Conservation (phyloP, 2,797 vertebrate genomes). For the Anguilla anguilla region DNA sequence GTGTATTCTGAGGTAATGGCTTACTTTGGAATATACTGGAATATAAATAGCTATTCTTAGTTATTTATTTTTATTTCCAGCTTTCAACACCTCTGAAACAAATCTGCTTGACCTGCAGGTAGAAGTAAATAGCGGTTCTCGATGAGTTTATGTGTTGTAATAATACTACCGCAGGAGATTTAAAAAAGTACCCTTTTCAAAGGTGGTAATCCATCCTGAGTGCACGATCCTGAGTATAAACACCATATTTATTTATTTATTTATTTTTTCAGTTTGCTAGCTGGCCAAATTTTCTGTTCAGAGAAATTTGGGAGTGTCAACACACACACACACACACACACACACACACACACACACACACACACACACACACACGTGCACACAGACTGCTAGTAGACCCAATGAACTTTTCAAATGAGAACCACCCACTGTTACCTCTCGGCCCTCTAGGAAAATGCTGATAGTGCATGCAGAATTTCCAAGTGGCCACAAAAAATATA, state of each 20-base stretch:
- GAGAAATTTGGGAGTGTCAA: neutral
- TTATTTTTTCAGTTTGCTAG: neutral
- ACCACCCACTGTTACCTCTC: neutral
- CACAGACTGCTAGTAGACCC: neutral
- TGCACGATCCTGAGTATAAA: neutral
- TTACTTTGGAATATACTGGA: constrained; percentile 58
- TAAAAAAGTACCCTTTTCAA: neutral
- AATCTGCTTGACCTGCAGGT: constrained; percentile 58
- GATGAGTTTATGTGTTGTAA: neutral
- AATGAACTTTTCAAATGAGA: neutral
- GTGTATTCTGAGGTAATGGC: constrained; percentile 55
- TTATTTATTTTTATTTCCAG: neutral
- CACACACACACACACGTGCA: neutral
- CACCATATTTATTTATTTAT: neutral
- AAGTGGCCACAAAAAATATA: neutral
- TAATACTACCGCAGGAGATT: neutral
- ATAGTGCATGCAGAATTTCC: neutral
- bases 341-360: neutral
- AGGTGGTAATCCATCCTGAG: neutral
- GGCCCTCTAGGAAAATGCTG: neutral
- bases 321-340: neutral
- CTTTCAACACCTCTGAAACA: constrained; percentile 44
- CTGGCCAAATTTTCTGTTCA: neutral
- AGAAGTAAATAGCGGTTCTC: constrained; percentile 50
- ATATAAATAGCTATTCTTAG: constrained; percentile 51